These are phyloP conservation scores for Erebia ligea DNA, from an alignment of 2,888 invertebrate genomes.

Conservation along the genomic window DNA sequence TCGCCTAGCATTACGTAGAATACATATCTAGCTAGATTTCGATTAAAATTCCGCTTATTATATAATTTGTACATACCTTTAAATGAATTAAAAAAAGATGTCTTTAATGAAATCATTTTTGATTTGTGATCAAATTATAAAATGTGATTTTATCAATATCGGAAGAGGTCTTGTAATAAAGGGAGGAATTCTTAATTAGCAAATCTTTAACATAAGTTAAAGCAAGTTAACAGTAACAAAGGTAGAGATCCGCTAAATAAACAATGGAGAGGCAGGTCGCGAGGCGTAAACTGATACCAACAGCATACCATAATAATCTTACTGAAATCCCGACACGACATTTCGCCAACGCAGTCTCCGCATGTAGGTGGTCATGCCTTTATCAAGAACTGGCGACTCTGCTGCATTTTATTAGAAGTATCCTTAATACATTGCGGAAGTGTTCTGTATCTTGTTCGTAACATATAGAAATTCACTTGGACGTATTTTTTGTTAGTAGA, in stretches of 20 bases:
- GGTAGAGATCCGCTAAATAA: conserved; percentile 6
- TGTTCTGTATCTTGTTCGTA: conserved; percentile 42
- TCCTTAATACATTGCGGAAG: conserved; percentile 67
- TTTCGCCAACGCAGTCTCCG: conserved; percentile 59
- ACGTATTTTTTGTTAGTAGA: conserved; percentile 14
- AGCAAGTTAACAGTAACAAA: conserved; percentile 7
- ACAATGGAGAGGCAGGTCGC: conserved; percentile 32
- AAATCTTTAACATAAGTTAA: not conserved
- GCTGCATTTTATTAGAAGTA: conserved; percentile 67
- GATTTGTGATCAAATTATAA: no score
- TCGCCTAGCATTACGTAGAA: conserved; percentile 20
- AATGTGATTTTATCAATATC: no score
- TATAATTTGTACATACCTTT: not conserved
- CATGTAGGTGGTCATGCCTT: conserved; percentile 75
- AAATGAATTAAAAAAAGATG: no score
- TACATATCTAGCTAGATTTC: conserved; percentile 10
- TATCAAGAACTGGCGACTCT: conserved; percentile 52
- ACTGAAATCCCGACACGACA: conserved; percentile 54
- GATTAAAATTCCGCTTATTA: conserved; percentile 19
- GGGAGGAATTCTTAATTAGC: not conserved
- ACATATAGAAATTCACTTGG: conserved; percentile 8
- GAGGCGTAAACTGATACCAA: conserved; percentile 30
- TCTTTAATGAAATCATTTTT: no score
- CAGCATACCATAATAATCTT: conserved; percentile 58
- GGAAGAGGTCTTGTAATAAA: no score